Percentiles rank a stretch among this genome's conserved stretches.
phyloP scores from a whole-genome alignment of 2,888 invertebrate genomes.

The Gortyna flavago region DNA sequence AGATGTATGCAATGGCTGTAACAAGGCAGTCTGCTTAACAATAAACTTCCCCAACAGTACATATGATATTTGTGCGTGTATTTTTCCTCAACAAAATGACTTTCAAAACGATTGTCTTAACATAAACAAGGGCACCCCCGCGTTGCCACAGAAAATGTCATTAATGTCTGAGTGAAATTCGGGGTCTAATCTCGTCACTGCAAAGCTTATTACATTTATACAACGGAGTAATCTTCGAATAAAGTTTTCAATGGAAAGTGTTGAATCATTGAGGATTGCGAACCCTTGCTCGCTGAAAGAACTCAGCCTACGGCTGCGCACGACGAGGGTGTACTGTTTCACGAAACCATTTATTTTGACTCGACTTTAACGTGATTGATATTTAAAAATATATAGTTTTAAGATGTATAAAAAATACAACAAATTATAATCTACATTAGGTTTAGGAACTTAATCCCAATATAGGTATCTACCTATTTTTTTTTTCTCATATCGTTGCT shows the following conservation, averaged over 20 bases:
- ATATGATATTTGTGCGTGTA: constrained; percentile 63
- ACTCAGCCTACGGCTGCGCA: constrained; percentile 73
- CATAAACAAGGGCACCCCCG: constrained; percentile 83
- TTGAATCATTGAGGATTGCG: constrained; percentile 88
- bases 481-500: neutral
- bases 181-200: constrained; percentile 89
- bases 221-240: constrained; percentile 89
- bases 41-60: neutral
- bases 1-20: neutral
- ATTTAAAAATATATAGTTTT: neutral
- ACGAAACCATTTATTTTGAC: neutral
- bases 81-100: constrained; percentile 87
- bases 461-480: too few relatives aligned
- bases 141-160: constrained; percentile 88
- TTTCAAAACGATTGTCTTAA: constrained; percentile 88
- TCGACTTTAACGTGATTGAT: neutral
- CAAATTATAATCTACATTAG: neutral
- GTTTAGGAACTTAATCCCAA: too few relatives aligned
- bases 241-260: constrained; percentile 90
- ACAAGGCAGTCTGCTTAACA: neutral
- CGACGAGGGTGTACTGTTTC: constrained; percentile 65
- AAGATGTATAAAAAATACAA: neutral
- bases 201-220: constrained; percentile 90
- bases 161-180: constrained; percentile 90
- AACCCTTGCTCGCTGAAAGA: constrained; percentile 88